Conservation (phyloP, 2,113 vertebrate species). For the Cebus imitator region DNA sequence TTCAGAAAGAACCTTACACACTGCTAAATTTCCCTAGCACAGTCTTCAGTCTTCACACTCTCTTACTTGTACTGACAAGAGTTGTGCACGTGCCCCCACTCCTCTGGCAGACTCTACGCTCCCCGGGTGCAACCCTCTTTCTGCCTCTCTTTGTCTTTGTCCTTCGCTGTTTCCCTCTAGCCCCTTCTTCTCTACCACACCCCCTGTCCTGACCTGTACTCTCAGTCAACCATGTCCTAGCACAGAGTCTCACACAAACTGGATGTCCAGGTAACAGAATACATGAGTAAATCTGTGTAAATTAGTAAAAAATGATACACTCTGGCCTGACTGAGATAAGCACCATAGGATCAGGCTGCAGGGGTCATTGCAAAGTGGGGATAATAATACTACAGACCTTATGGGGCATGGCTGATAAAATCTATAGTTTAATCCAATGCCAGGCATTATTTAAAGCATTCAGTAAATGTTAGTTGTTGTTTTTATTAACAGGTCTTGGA, state of each 20-base stretch:
- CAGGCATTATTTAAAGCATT: not conserved
- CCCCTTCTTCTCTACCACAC: not conserved
- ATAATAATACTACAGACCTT: not conserved
- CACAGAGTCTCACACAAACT: not conserved
- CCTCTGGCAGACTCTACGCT: accelerated
- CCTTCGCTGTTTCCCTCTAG: not conserved
- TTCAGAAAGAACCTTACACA: not conserved
- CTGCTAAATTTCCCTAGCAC: not conserved
- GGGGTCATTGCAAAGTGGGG: not conserved
- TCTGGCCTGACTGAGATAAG: not conserved
- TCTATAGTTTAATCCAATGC: not conserved
- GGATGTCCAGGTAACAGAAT: not conserved
- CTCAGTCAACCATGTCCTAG: not conserved
- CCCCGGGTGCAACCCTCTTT: accelerated
- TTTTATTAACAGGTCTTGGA: not conserved
- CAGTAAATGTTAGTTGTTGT: not conserved
- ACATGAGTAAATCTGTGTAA: not conserved
- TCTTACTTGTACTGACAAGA: not conserved
- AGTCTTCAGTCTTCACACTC: not conserved
- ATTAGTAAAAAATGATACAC: not conserved
- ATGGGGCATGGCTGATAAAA: not conserved
- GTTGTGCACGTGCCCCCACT: not conserved
- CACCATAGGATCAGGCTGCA: not conserved
- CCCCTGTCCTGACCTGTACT: not conserved
- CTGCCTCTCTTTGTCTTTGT: not conserved